Conservation (phyloP, 2,888 invertebrate species). For the Parnassius mnemosyne region DNA sequence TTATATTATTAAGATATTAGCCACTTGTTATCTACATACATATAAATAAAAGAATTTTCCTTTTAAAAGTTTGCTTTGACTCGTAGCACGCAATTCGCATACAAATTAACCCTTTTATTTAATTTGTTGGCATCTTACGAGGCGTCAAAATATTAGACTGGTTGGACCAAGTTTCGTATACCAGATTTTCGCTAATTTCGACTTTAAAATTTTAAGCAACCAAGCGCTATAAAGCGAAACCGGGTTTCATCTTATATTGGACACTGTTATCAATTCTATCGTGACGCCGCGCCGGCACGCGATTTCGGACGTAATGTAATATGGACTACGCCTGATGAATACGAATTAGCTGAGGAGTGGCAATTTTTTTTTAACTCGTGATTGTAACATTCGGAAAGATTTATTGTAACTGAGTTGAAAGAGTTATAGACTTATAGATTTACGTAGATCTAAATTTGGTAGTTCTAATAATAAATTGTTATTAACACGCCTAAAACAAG, state of each 20-base stretch:
- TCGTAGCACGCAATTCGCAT: conserved; percentile 54
- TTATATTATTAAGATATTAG: conserved; percentile 8
- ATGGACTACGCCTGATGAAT: conserved; percentile 67
- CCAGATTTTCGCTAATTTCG: conserved; percentile 29
- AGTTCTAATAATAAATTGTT: too few species aligned
- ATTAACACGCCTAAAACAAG: too few species aligned
- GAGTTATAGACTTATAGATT: neutral
- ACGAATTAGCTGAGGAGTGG: conserved; percentile 64
- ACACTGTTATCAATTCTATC: conserved; percentile 55
- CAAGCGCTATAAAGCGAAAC: conserved; percentile 21
- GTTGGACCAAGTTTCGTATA: conserved; percentile 40
- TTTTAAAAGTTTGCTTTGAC: conserved; percentile 42
- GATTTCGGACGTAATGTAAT: conserved; percentile 71
- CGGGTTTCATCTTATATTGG: conserved; percentile 45
- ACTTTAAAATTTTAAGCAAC: conserved; percentile 14
- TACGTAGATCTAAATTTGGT: too few species aligned
- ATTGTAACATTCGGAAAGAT: conserved; percentile 13
- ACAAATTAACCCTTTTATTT: conserved; percentile 65
- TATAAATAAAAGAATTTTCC: conserved; percentile 28
- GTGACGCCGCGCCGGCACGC: conserved; percentile 60
- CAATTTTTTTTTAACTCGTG: conserved; percentile 51
- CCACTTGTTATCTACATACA: conserved; percentile 1
- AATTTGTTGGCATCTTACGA: conserved; percentile 65
- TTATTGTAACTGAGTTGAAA: conserved; percentile 10
- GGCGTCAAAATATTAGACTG: conserved; percentile 66